Evolutionary conservation across 2,113 vertebrate species (phyloP).

Genomic region (Phaethon lepturus): DNA sequence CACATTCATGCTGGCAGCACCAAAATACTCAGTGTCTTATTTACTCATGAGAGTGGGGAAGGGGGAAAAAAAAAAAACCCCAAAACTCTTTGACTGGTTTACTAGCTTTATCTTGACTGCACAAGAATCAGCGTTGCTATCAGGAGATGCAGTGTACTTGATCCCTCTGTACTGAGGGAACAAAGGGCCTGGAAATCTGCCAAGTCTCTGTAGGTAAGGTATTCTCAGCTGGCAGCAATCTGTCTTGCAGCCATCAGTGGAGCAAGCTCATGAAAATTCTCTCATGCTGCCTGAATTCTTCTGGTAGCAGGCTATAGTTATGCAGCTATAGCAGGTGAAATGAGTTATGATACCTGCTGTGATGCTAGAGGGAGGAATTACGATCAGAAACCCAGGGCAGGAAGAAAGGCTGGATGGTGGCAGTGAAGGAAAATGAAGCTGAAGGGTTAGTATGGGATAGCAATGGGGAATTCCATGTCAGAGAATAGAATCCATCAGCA

Average conservation of each 20-base stretch:
- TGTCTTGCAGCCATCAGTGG: not conserved
- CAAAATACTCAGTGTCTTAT: not conserved
- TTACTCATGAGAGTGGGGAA: fast-evolving
- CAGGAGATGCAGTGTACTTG: not conserved
- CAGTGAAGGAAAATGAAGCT: not conserved
- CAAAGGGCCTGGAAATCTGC: constrained; percentile 31
- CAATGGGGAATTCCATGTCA: not conserved
- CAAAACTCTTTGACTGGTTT: not conserved
- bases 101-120: not conserved
- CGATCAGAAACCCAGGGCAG: not conserved
- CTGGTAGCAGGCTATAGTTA: not conserved
- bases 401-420: not conserved
- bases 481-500: not conserved
- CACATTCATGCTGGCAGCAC: not conserved
- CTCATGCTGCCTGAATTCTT: not conserved
- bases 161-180: not conserved
- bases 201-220: not conserved
- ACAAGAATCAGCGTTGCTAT: not conserved
- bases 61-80: not conserved
- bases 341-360: not conserved
- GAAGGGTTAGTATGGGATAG: not conserved
- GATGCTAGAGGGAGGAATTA: not conserved
- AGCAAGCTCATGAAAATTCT: not conserved
- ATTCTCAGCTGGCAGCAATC: not conserved
- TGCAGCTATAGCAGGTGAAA: not conserved